Conservation (phyloP, 2,797 vertebrate species). For the Staurois parvus region DNA sequence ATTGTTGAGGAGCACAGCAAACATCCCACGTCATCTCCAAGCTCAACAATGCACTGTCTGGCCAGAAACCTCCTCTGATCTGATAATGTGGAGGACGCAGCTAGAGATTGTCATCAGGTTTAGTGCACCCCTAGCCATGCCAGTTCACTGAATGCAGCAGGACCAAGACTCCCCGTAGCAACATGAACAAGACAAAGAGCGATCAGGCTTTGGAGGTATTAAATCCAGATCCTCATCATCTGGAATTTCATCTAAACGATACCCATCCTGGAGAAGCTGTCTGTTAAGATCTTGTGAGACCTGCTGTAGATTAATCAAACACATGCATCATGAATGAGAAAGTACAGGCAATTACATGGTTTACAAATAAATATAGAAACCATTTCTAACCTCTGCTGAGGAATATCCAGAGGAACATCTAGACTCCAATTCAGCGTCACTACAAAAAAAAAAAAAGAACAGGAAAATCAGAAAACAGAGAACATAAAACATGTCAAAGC, state of each 20-base stretch:
- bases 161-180: constrained; percentile 81
- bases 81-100: neutral
- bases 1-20: neutral
- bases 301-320: constrained; percentile 71
- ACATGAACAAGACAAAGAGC: constrained; percentile 82
- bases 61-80: constrained; percentile 1
- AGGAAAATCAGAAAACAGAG: neutral
- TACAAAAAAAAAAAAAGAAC: constrained; percentile 70
- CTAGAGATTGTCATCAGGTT: neutral
- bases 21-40: constrained; percentile 2
- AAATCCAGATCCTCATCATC: constrained; percentile 97
- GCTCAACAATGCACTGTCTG: neutral
- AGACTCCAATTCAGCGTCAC: constrained; percentile 91
- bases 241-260: constrained; percentile 94
- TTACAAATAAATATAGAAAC: neutral
- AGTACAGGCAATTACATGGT: neutral
- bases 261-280: constrained; percentile 94
- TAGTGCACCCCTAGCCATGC: constrained; percentile 32
- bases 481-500: neutral
- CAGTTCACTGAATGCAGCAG: constrained; percentile 84
- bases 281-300: constrained; percentile 92
- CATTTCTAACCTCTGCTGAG: constrained; percentile 89
- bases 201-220: constrained; percentile 91
- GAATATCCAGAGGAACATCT: constrained; percentile 97
- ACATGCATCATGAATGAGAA: neutral